Conservation (phyloP, 2,797 vertebrate genomes). For the Todus mexicanus region DNA sequence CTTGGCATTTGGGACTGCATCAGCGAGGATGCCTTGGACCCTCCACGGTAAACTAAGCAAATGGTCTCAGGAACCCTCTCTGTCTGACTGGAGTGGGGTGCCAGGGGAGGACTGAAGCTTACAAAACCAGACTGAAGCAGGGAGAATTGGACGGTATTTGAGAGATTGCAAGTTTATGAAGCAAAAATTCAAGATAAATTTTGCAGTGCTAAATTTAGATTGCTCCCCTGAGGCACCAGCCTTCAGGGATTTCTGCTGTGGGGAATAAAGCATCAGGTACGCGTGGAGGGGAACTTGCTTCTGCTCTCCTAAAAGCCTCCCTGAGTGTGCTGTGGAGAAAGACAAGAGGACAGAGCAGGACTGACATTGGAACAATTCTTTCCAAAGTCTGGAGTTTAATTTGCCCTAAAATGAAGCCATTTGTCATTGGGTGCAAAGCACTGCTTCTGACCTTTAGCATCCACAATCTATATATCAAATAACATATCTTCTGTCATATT, state of each 20-base stretch:
- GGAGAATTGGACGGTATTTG: not conserved
- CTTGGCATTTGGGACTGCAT: not conserved
- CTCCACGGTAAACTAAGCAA: not conserved
- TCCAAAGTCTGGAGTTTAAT: constrained; percentile 31
- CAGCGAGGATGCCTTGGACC: not conserved
- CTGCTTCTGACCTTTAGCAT: constrained; percentile 41
- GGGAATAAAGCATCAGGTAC: not conserved
- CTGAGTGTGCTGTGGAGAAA: not conserved
- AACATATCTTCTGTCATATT: not conserved
- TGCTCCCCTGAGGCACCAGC: not conserved
- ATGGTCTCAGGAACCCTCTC: not conserved
- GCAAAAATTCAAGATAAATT: not conserved
- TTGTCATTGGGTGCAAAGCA: constrained; percentile 46
- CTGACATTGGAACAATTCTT: not conserved
- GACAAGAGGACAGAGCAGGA: not conserved
- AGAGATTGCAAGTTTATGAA: not conserved
- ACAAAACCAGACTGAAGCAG: not conserved
- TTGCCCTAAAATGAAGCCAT: constrained; percentile 52
- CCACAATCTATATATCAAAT: not conserved
- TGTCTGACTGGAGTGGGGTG: not conserved
- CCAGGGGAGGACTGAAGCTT: not conserved
- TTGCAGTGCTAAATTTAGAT: constrained; percentile 36
- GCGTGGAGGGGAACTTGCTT: not conserved
- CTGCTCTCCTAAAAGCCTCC: not conserved
- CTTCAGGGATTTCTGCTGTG: constrained; percentile 2